These are phyloP conservation scores for Urocynchramus pylzowi DNA, from an alignment of 2,113 vertebrate species.

Conservation along the genomic window DNA sequence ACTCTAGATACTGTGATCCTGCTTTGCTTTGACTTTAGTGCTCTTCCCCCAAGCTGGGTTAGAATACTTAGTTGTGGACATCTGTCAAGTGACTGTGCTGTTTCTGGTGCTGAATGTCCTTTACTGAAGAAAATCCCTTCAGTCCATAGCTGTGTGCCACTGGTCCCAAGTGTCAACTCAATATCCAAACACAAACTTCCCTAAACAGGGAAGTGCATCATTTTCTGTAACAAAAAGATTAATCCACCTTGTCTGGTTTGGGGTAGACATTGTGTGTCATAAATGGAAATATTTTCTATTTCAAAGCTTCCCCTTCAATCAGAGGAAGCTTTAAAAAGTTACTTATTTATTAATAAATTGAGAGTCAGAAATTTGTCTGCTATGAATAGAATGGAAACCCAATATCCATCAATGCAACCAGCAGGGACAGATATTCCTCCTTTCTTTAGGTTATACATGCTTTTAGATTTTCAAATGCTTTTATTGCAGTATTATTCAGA, in stretches of 20 bases:
- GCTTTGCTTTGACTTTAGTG: not conserved
- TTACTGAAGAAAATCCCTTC: not conserved
- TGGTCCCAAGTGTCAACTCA: not conserved
- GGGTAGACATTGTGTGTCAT: not conserved
- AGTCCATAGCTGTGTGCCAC: not conserved
- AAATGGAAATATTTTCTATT: not conserved
- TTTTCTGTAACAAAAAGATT: not conserved
- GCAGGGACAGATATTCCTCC: not conserved
- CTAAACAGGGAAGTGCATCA: not conserved
- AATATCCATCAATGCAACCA: not conserved
- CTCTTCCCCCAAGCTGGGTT: not conserved
- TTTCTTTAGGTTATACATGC: not conserved
- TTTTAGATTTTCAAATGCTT: not conserved
- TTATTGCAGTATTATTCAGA: not conserved
- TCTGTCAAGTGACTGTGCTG: not conserved
- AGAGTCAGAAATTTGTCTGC: not conserved
- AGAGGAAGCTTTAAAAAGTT: not conserved
- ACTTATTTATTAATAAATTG: not conserved
- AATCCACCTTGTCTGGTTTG: not conserved
- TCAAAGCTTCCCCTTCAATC: not conserved
- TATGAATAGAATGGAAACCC: not conserved
- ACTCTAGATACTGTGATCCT: not conserved
- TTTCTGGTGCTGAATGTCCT: not conserved
- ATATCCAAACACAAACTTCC: not conserved
- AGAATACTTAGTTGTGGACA: not conserved